Base-by-base conservation (phyloP, 2,797 vertebrate genomes). In the Muscicapa striata region DNA sequence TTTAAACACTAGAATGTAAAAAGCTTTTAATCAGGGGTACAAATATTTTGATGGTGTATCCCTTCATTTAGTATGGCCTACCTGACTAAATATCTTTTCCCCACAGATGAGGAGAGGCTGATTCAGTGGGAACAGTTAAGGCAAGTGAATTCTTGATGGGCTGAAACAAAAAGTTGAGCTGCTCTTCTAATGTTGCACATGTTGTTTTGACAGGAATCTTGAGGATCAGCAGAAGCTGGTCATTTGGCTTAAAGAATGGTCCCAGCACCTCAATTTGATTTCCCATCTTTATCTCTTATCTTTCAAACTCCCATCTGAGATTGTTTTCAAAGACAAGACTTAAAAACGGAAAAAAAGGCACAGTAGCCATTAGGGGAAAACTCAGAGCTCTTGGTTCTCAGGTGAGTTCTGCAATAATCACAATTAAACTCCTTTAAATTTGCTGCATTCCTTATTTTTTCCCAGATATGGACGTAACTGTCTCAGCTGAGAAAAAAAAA, bases 101-200 rank as follows among this genome's bases (percentile, higher is more conserved):
- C 11, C 5, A 4, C 1, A 16, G 9, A 18, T 9, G 23, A 57
- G 13, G 18, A 62, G 30, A 72, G 6, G 10, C 2, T 52, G 29
- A 48, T 59, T 58, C 30, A 55, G 21, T 40, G 14, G 20, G n/a
- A 76, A 29, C 8, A n/a, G 13, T 23, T 18, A 22, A 43, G 43
- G 17, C 1, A 38, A 46, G 10, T 13, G 34, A 72, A 64, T 38
- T 32, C 7, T 27, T 29, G 10, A 30, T 36, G 24, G 27, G 15
- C 13, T 73, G 55, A 66, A 80, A 30, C 8, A 58, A 54, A 38
- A 20, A 46, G 9, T 11, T 54, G 32, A 73, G 10, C 5, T 75
- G 5, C 15, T 36, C 2, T 32, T 58, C 9, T 15, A 14, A 2
- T 15, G 6, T 5, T 41, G 3, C 7, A n/a, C 5, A 9, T 5